Percentiles rank a stretch among this genome's conserved stretches.
phyloP scores from a whole-genome alignment of 2,888 invertebrate species.

The Cartodere bifasciata region DNA sequence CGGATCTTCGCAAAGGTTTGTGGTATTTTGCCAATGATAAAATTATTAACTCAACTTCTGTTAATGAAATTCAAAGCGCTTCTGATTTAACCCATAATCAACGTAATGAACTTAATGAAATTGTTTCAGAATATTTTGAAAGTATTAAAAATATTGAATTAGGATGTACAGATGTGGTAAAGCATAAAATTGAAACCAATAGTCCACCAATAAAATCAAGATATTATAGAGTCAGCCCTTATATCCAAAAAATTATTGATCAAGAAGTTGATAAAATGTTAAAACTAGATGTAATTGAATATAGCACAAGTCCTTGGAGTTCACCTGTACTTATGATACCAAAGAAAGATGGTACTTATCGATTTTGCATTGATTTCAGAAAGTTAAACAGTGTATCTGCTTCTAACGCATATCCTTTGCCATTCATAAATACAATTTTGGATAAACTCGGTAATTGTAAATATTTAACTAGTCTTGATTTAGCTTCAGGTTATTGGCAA shows the following conservation, averaged over 20 bases:
- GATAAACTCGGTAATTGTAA: conserved; percentile 6
- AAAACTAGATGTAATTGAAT: conserved; percentile 8
- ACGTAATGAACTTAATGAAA: background rate
- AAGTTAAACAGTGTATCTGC: conserved; percentile 7
- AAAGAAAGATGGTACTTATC: conserved; percentile 7
- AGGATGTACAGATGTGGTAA: conserved; percentile 9
- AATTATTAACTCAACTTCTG: background rate
- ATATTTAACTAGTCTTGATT: conserved; percentile 6
- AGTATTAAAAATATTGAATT: conserved; percentile 1
- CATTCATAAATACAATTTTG: conserved; percentile 7
- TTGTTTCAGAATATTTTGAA: conserved; percentile 5
- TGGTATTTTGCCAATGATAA: conserved; percentile 1
- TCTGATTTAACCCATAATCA: background rate
- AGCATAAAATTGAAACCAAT: conserved; percentile 7
- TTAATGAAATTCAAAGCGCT: background rate
- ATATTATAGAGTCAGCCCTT: conserved; percentile 4
- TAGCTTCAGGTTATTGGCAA: conserved; percentile 4
- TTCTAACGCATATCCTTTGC: conserved; percentile 7
- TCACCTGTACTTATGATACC: conserved; percentile 7
- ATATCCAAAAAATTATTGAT: conserved; percentile 4
- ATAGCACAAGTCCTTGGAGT: conserved; percentile 6
- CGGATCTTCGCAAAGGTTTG: conserved; percentile 1
- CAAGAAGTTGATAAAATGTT: conserved; percentile 10
- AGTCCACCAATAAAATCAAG: background rate
- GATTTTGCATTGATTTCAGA: conserved; percentile 6